Conservation (phyloP, 2,888 invertebrate genomes). For the Cistogaster globosa region DNA sequence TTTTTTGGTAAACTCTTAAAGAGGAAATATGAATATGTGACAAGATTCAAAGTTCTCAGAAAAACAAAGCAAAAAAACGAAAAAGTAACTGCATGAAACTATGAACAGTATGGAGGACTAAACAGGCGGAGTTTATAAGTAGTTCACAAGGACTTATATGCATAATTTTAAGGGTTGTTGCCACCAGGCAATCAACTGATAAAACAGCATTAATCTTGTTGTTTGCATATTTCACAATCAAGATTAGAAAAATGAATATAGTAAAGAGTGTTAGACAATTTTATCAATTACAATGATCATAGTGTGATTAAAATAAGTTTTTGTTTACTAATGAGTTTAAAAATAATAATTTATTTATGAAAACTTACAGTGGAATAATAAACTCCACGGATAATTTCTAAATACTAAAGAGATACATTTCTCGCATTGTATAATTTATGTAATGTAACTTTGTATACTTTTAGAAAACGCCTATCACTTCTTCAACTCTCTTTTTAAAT, state of each 20-base stretch:
- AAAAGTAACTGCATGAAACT: conserved; percentile 13
- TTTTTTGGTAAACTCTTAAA: conserved; percentile 16
- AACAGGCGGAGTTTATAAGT: conserved; percentile 61
- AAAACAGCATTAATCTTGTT: conserved; percentile 57
- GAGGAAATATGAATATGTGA: conserved; percentile 53
- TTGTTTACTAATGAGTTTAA: conserved; percentile 20
- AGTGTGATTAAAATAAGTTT: conserved; percentile 14
- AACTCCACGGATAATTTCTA: too few species aligned
- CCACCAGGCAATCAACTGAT: conserved; percentile 29
- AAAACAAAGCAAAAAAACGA: neutral
- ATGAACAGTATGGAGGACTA: conserved; percentile 39
- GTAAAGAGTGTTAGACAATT: conserved; percentile 25
- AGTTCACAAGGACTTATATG: conserved; percentile 26
- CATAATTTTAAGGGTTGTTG: conserved; percentile 57
- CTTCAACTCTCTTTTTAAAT: too few species aligned
- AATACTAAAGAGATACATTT: too few species aligned
- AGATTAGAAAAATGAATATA: conserved; percentile 17
- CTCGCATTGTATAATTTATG: too few species aligned
- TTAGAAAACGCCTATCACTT: too few species aligned
- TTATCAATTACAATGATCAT: conserved; percentile 48
- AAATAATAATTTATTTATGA: conserved; percentile 18
- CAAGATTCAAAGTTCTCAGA: conserved; percentile 10
- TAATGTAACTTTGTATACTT: too few species aligned
- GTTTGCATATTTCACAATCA: conserved; percentile 49
- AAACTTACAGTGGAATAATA: neutral